Evolutionary conservation across 2,888 invertebrate genomes (phyloP), one percentile per base, ranked within the genome.

Genomic region (Plemyria rubiginata): DNA sequence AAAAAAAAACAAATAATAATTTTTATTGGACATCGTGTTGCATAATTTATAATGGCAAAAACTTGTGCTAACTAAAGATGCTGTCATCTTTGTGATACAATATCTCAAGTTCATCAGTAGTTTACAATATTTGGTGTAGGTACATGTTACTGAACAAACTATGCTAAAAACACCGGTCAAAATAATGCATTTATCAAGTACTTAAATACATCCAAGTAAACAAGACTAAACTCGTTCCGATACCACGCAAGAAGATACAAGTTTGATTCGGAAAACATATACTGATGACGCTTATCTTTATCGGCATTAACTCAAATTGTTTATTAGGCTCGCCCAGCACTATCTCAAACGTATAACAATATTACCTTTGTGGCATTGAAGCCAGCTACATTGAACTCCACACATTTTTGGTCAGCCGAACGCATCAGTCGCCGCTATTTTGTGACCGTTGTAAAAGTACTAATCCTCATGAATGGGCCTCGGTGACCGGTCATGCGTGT

Each of bases 401-500:
- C 71, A 71, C 75, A 77, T 72, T 76, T 74, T 76, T 77, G 72
- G 73, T 75, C 75, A 76, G 78, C 76, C 72, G 69, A 71, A 73
- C 77, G 76, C 74, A 74, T 78, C 74, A 74, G 77, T 82, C 76
- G 75, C 79, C 79, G 78, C 81, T 84, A 86, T 85, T 82, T 82
- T 80, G 86, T 84, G 78, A 73, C 73, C 76, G 81, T 80, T 85
- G 81, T 84, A 81, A 84, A 85, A 85, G 82, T 76, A 81, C 81
- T 85, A 85, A 81, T 82, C 79, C 81, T 89, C 84, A 91, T 92
- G 92, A 92, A 92, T 92, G 92, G 87, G 86, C 80, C 77, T 82
- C 80, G 75, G 78, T 84, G 80, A 81, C 78, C 80, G 80, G 52
- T 57, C 60, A 62, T 68, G 70, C 73, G 79, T 79, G 80, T 84